Evolutionary conservation across 2,888 invertebrate species (phyloP), one percentile per base, ranked within the genome.

Genomic region (Acrobasis consociella): DNA sequence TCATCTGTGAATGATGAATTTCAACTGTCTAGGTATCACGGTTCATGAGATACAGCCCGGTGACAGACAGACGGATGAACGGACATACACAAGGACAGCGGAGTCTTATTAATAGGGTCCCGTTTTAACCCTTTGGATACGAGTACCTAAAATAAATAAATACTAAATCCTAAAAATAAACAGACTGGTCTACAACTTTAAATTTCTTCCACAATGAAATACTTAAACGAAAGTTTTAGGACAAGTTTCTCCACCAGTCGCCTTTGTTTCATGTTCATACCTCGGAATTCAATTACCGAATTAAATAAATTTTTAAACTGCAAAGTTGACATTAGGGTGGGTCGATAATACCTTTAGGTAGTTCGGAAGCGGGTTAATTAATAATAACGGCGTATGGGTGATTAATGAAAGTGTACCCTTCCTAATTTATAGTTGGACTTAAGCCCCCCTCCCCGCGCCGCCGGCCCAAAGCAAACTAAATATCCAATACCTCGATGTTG

Each of bases 401-500:
- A 92, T 92, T 92, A 92, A 92, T 92, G 92, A 92, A 92, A 91
- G 89, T 87, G 86, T 91, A 92, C 92, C 92, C 92, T 92, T 91
- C 91, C 92, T 92, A 92, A 92, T 91, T 92, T 92, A 92, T 92
- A 92, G 92, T 92, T 92, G 91, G 92, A 92, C 91, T 91, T 92
- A 91, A 89, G 88, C 86, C 78, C 86, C 84, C 80, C 83, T 82
- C 80, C 86, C 75, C 85, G 72, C 85, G 72, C 81, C 81, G 73
- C 77, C 80, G 86, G 88, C 88, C 90, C 89, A 91, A 90, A 91
- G 91, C 91, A 92, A 92, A 92, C 91, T 92, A 92, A 91, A 92
- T 91, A 92, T 92, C 92, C 91, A 90, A 92, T 92, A 92, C 91
- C 90, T 89, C 89, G 86, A 87, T 90, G 86, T 87, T 74, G 67